Conservation (phyloP, 2,888 invertebrate species). For the Panzeria rudis region DNA sequence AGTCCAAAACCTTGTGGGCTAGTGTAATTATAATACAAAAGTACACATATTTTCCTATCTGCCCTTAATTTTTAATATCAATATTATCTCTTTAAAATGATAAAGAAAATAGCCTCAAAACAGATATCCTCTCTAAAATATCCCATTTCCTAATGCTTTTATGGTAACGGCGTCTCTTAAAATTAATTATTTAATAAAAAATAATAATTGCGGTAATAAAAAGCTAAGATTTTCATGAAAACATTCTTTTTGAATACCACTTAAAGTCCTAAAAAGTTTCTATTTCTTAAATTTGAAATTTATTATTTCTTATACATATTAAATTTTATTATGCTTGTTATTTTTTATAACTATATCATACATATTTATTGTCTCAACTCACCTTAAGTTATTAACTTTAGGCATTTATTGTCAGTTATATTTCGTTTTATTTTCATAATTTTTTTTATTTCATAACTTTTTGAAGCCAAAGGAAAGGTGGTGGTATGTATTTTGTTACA, state of each 20-base stretch:
- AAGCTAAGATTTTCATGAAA: not conserved
- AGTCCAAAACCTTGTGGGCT: no score
- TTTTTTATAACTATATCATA: not conserved
- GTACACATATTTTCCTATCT: no score
- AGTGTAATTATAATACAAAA: no score
- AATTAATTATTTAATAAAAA: no score
- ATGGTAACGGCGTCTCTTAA: no score
- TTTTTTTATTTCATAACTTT: slow-evolving; percentile 25
- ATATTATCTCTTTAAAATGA: no score
- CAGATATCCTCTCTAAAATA: no score
- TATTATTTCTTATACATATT: not conserved
- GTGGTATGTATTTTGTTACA: not conserved
- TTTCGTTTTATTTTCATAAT: slow-evolving; percentile 24
- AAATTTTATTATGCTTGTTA: not conserved
- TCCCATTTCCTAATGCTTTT: no score
- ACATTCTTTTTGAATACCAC: not conserved
- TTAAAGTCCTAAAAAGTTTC: not conserved
- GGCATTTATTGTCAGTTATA: slow-evolving; percentile 56
- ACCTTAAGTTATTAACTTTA: slow-evolving; percentile 60
- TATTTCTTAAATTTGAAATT: not conserved
- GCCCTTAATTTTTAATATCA: no score
- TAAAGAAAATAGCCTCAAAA: no score
- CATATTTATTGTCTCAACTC: slow-evolving; percentile 35
- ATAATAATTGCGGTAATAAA: not conserved
- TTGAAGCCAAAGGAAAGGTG: not conserved